These are phyloP conservation scores for Epinephelus cyanopodus DNA, from an alignment of 2,113 vertebrate genomes.

Conservation along the genomic window DNA sequence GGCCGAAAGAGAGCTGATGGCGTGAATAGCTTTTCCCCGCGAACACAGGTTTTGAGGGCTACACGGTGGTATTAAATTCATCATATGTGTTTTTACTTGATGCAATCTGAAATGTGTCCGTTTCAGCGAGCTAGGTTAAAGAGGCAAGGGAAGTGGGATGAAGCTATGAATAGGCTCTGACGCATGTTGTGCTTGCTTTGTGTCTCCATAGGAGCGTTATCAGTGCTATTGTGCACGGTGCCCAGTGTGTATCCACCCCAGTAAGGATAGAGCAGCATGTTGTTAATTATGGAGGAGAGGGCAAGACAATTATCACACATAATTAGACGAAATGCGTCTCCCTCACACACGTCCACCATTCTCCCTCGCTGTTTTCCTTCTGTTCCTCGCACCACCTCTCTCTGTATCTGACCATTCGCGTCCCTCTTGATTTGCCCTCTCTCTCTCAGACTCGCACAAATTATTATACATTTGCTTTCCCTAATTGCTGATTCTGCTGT, in stretches of 20 bases:
- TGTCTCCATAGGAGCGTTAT: slow-evolving; percentile 3
- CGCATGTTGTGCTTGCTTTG: slow-evolving; percentile 18
- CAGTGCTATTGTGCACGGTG: slow-evolving; percentile 4
- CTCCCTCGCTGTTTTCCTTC: not conserved
- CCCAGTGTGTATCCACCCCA: slow-evolving; percentile 34
- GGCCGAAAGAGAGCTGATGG: not conserved
- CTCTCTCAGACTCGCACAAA: slow-evolving; percentile 3
- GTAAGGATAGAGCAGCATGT: slow-evolving; percentile 50
- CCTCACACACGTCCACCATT: slow-evolving; percentile 21
- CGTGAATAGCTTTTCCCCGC: not conserved
- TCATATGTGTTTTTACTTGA: not conserved
- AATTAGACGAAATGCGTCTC: slow-evolving; percentile 49
- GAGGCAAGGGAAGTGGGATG: not conserved
- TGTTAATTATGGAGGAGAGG: slow-evolving; percentile 52
- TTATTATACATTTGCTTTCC: slow-evolving; percentile 40
- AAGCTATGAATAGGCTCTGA: slow-evolving; percentile 21
- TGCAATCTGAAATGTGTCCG: slow-evolving; percentile 11
- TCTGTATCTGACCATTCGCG: not conserved
- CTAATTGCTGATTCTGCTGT: slow-evolving; percentile 44
- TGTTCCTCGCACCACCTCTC: not conserved
- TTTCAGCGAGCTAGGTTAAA: slow-evolving; percentile 17
- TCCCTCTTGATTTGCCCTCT: slow-evolving; percentile 11
- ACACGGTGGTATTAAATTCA: not conserved
- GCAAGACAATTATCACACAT: slow-evolving; percentile 59
- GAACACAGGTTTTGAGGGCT: not conserved